phyloP scores from a whole-genome alignment of 2,888 invertebrate species.

The Ormyrus nitidulus region DNA sequence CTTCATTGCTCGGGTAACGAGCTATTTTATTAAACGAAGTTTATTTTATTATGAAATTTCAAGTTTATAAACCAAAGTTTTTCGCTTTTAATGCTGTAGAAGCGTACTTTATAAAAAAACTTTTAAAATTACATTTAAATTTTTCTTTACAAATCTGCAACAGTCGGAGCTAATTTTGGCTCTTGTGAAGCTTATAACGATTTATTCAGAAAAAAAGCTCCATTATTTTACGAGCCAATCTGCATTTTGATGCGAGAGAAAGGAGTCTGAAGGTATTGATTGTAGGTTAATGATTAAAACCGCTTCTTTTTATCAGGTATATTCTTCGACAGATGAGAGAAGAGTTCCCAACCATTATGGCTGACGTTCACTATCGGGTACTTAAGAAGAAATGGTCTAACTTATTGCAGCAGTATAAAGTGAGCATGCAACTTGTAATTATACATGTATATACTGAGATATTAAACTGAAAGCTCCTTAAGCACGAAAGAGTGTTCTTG shows the following conservation, averaged over 20 bases:
- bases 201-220: background rate
- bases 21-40: no score
- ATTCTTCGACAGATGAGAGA: slow-evolving; percentile 68
- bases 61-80: no score
- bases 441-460: slow-evolving; percentile 1
- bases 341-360: slow-evolving; percentile 69
- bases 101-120: background rate
- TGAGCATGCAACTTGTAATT: slow-evolving; percentile 56
- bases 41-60: no score
- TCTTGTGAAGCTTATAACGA: no score
- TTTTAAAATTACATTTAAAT: no score
- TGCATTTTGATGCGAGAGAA: background rate
- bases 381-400: slow-evolving; percentile 71
- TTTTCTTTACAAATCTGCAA: no score
- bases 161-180: no score
- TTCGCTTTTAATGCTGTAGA: no score
- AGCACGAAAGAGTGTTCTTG: background rate
- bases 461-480: slow-evolving; percentile 20
- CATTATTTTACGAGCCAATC: background rate
- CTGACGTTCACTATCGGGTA: slow-evolving; percentile 68
- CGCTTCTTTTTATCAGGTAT: slow-evolving; percentile 58
- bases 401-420: slow-evolving; percentile 69
- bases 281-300: slow-evolving; percentile 22
- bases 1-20: no score
- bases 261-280: background rate